Base-by-base conservation (phyloP, 2,113 vertebrate genomes). In the Murina feae region DNA sequence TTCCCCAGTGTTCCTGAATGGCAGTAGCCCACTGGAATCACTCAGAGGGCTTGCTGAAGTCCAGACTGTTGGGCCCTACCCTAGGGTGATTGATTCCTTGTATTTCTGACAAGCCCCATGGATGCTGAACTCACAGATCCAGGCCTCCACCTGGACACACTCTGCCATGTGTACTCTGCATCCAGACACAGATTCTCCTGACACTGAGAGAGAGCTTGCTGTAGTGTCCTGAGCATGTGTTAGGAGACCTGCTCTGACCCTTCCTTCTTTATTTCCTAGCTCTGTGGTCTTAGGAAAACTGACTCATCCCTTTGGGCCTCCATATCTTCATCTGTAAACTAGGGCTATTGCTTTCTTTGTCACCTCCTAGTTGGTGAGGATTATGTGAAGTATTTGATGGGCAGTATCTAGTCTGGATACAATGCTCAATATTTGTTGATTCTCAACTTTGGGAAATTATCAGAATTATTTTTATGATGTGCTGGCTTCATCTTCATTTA, bases 191-290 rank as follows among this genome's bases (percentile, higher is more conserved):
- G 20, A 0, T 28, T 66, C 89, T 39, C 35, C 20, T 6, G 37
- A 30, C 21, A 32, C 8, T 30, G 20, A 66, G 76, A 37, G 32
- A 60, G 8, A 11, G 2, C 30, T 66, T 35, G 11, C 20, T 3
- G 0, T 39, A 66, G 0, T 10, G 17, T 20, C 10, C 1, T 30
- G 1, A 75, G 5, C 4, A 37, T 37, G 81, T 17, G 3, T 9
- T 71, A 63, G 30, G 63, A 47, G 11, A 37, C 18, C 9, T 37
- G 5, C 18, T 90, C 44, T 80, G 14, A 83, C 23, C 23, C 25
- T 84, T 83, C 4, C 49, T 72, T 72, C 39, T 44, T 79, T 25
- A 58, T 65, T 87, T 79, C 10, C 28, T 90, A 23, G 32, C 25
- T 86, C 2, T 51, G 17, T 65, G 72, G 83, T 58, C 12, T 49